Percentiles rank a stretch among this genome's conserved stretches.
phyloP scores from a whole-genome alignment of 2,797 vertebrate genomes.

The Knipowitschia caucasica region DNA sequence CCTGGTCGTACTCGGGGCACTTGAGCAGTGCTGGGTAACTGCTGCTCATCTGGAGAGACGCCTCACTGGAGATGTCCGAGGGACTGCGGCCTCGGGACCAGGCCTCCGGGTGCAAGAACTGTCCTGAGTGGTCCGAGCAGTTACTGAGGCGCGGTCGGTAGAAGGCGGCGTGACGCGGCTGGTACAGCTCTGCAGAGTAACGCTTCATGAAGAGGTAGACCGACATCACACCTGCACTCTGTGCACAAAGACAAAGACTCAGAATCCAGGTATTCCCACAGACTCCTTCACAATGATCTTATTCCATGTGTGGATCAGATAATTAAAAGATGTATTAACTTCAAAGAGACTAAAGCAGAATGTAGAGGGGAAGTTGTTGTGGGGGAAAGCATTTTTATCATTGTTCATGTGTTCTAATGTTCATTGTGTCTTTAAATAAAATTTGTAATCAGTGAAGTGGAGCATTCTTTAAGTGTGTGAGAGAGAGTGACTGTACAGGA shows the following conservation, averaged over 20 bases:
- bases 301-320: no score
- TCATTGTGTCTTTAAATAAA: no score
- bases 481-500: no score
- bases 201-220: conserved; percentile 91
- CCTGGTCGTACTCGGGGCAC: conserved; percentile 84
- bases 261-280: background rate
- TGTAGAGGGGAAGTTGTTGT: no score
- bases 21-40: conserved; percentile 87
- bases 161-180: conserved; percentile 78
- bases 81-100: conserved; percentile 85
- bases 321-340: no score
- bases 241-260: conserved; percentile 5
- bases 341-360: no score
- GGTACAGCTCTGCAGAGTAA: conserved; percentile 79
- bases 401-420: no score
- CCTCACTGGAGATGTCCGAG: conserved; percentile 87
- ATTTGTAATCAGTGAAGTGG: no score
- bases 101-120: conserved; percentile 86
- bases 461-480: no score
- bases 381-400: no score
- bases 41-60: conserved; percentile 85
- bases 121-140: conserved; percentile 87
- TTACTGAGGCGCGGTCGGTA: conserved; percentile 87
- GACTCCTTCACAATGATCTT: no score
- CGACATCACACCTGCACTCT: conserved; percentile 89